Conservation (phyloP, 2,888 invertebrate species). For the Chrysina gloriosa region DNA sequence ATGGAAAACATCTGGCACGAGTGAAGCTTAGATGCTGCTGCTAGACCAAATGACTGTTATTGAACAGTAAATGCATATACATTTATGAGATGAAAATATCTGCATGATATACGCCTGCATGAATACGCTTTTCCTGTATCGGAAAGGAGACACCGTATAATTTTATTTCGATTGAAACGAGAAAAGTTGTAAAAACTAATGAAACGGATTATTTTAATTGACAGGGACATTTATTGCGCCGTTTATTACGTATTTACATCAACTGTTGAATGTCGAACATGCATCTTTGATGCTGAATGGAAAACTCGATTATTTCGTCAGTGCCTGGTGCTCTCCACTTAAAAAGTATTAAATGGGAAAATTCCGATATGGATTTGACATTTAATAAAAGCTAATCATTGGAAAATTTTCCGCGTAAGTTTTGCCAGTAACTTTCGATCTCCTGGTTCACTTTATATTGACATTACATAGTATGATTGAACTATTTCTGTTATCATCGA, state of each 20-base stretch:
- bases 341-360: no score
- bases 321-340: no score
- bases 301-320: no score
- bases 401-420: no score
- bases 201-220: constrained; percentile 23
- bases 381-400: no score
- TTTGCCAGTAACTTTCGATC: no score
- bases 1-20: constrained; percentile 46
- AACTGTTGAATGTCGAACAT: background rate
- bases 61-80: constrained; percentile 50
- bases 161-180: constrained; percentile 3
- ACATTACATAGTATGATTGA: no score
- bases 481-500: no score
- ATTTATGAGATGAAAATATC: constrained; percentile 50
- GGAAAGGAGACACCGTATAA: constrained; percentile 5
- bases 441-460: no score
- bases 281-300: background rate
- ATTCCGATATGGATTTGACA: no score
- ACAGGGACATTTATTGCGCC: background rate
- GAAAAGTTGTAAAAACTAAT: constrained; percentile 3
- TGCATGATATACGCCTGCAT: constrained; percentile 26
- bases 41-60: constrained; percentile 51
- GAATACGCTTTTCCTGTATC: background rate
- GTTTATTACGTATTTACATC: constrained; percentile 3
- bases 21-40: constrained; percentile 49